Conservation (phyloP, 1,140 invertebrate genomes). For the Idris sp. region DNA sequence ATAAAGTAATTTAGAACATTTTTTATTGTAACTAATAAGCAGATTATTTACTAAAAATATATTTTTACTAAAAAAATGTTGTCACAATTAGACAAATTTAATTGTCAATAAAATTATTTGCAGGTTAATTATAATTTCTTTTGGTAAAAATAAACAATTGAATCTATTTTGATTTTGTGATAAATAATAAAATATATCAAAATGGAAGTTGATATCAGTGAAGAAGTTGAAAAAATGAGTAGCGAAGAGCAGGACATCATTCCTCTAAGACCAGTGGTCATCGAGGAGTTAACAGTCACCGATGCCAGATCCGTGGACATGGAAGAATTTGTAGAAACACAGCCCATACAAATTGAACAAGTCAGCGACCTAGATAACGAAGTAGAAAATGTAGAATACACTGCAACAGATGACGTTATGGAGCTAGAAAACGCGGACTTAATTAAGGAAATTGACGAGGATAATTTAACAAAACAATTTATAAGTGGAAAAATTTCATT, state of each 20-base stretch:
- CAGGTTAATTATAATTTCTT: too few relatives aligned
- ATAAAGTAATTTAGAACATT: too few relatives aligned
- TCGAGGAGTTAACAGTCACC: constrained; percentile 73
- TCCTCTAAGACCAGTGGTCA: constrained; percentile 69
- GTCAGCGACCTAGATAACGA: constrained; percentile 26
- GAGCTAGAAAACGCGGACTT: constrained; percentile 37
- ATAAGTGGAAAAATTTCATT: constrained; percentile 84
- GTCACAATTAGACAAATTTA: too few relatives aligned
- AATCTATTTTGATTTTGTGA: too few relatives aligned
- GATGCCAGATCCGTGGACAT: constrained; percentile 66
- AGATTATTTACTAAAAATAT: too few relatives aligned
- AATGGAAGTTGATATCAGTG: constrained; percentile 42
- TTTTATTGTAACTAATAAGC: too few relatives aligned
- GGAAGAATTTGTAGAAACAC: constrained; percentile 73
- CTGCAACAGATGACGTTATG: constrained; percentile 21
- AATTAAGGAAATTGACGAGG: constrained; percentile 71
- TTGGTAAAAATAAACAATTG: too few relatives aligned
- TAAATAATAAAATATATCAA: not conserved
- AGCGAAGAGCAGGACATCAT: constrained; percentile 25
- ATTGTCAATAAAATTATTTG: too few relatives aligned
- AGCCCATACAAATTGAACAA: constrained; percentile 68
- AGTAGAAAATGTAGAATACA: constrained; percentile 20
- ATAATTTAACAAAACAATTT: constrained; percentile 82
- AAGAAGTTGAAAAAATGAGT: constrained; percentile 15
- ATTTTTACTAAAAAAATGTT: too few relatives aligned